Base-by-base conservation (phyloP, 2,113 vertebrate species). In the Brachypodius melanocephalos region DNA sequence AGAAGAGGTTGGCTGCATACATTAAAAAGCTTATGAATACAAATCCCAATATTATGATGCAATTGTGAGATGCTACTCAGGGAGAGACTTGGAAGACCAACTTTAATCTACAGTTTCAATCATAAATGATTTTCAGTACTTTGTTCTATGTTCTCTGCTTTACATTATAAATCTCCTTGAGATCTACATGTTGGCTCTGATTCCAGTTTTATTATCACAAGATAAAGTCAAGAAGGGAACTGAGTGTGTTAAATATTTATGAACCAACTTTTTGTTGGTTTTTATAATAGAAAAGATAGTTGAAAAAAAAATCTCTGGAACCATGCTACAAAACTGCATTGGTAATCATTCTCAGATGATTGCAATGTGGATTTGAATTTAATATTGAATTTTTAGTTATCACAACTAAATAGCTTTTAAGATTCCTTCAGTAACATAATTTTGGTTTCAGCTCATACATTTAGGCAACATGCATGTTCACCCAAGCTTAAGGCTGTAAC, bases 181-280 rank as follows among this genome's bases (percentile, higher is more conserved):
- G 51, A 94, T 68, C 46, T 68, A 74, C 73, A 61, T 85, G 48
- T 65, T 26, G 36, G 32, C 58, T 88, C 78, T 58, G 71, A 61
- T 54, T 93, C 68, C 59, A 73, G n/a, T 93, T 90, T 92, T 65
- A 95, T 97, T 91, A 96, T 77, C 55, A 42, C 55, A 82, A 94
- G 90, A 94, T 90, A 85, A 97, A 97, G 90, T 77, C 72, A 96
- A 95, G 96, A 89, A 97, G 66, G 75, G 91, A 95, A 85, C 55
- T 55, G 81, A 83, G 54, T 79, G 28, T 95, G 49, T 83, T 97
- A 97, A 96, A 95, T 97, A 97, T 97, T 97, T 97, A 97, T 96
- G 74, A 96, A 96, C 91, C 77, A 45, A 43, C 69, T 43, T 91
- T 95, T 66, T 81, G 61, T 93, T 91, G 87, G 91, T 86, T 73